phyloP scores from a whole-genome alignment of 2,113 vertebrate species.

The Orientallactaga bullata region DNA sequence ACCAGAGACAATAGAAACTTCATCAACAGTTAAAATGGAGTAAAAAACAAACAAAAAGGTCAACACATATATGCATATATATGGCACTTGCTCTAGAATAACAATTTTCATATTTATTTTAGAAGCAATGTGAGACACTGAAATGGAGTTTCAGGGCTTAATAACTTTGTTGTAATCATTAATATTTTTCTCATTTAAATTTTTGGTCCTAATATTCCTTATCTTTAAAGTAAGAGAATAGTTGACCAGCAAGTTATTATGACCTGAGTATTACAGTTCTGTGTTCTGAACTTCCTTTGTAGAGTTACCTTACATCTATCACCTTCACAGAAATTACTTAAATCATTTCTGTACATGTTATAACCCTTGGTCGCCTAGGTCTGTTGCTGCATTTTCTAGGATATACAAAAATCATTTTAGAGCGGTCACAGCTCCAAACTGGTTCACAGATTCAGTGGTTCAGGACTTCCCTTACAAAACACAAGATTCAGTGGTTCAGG shows the following conservation, averaged over 20 bases:
- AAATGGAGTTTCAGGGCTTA: neutral
- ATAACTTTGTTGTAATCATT: neutral
- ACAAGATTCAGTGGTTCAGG: too few relatives aligned
- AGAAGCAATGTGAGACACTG: neutral
- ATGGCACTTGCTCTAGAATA: constrained; percentile 34
- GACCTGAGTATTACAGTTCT: neutral
- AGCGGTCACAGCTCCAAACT: neutral
- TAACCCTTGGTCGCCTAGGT: neutral
- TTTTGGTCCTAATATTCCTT: neutral
- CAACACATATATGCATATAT: neutral
- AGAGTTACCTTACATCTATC: neutral
- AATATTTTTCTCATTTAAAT: neutral
- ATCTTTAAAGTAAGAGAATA: neutral
- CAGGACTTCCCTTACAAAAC: neutral
- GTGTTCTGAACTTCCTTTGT: neutral
- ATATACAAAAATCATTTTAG: constrained; percentile 19
- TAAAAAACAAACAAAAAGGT: neutral
- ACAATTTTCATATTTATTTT: constrained; percentile 49
- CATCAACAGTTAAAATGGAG: constrained; percentile 14
- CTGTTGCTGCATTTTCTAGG: neutral
- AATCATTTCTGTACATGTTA: neutral
- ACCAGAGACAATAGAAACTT: constrained; percentile 26
- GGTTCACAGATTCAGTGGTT: neutral
- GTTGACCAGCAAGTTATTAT: constrained; percentile 1
- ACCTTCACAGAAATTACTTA: neutral